Percentiles rank a stretch among this genome's conserved stretches.
Conservation (phyloP, 64 coral and sea anemone species). For the Cladopsammia gracilis region DNA sequence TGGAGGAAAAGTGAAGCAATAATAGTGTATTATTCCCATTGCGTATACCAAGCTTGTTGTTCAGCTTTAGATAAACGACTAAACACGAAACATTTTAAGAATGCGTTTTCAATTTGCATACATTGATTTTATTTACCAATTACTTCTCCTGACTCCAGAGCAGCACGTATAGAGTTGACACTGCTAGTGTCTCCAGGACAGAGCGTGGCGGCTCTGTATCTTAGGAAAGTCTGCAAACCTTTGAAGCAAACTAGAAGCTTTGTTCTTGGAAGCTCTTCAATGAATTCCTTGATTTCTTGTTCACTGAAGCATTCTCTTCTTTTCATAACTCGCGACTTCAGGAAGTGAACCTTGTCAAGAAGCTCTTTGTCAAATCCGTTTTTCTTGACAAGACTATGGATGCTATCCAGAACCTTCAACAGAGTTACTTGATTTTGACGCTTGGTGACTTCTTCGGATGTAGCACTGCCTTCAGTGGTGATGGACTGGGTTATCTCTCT, state of each 20-base stretch:
- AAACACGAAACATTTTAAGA: no score
- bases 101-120: no score
- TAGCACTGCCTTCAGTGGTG: background rate
- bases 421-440: constrained; percentile 14
- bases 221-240: background rate
- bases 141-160: constrained; percentile 12
- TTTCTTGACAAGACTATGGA: background rate
- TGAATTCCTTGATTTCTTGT: constrained; percentile 30
- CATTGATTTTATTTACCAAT: background rate
- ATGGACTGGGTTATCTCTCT: background rate
- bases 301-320: constrained; percentile 16
- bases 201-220: background rate
- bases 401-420: background rate
- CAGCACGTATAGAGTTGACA: background rate
- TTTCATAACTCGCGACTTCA: background rate
- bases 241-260: background rate
- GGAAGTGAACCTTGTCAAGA: background rate
- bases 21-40: no score
- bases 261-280: background rate
- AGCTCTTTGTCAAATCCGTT: background rate
- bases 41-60: no score
- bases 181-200: background rate
- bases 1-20: no score
- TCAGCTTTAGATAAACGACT: no score
- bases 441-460: background rate